These are phyloP conservation scores for Numida meleagris DNA, from an alignment of 2,113 vertebrate genomes.

Conservation along the genomic window DNA sequence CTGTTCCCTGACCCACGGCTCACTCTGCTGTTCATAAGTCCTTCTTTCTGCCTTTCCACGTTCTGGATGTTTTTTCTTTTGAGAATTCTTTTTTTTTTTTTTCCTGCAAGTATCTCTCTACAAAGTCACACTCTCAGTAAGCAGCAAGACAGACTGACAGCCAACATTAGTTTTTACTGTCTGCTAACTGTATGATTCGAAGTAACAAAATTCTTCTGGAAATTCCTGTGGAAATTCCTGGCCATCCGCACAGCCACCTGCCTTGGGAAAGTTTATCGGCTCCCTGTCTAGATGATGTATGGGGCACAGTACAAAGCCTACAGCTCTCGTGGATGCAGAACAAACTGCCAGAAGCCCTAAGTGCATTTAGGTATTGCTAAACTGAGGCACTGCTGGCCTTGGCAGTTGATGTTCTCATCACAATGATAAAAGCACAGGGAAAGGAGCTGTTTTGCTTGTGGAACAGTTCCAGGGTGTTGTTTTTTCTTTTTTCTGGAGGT, in stretches of 20 bases:
- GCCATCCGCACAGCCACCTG: constrained; percentile 43
- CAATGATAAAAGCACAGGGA: not conserved
- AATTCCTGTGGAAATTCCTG: constrained; percentile 54
- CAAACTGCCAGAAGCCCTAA: not conserved
- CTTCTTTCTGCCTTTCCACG: not conserved
- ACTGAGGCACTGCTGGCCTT: not conserved
- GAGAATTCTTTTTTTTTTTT: not conserved
- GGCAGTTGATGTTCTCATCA: not conserved
- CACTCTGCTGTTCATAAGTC: not conserved
- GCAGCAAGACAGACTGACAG: not conserved
- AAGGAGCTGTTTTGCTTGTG: not conserved
- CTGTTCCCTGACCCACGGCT: not conserved
- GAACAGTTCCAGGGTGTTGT: not conserved
- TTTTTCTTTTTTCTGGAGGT: too few relatives aligned
- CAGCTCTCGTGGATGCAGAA: not conserved
- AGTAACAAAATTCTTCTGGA: constrained; percentile 22
- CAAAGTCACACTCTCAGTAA: not conserved
- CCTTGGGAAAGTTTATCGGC: not conserved
- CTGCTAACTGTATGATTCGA: not conserved
- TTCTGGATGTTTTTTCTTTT: not conserved
- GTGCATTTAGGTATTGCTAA: not conserved
- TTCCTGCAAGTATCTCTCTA: not conserved
- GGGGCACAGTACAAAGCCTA: not conserved
- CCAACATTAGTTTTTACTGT: not conserved
- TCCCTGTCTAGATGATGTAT: constrained; percentile 21